A percentile compares a stretch with the other conserved stretches of the same genome.
These are phyloP conservation scores for Agriopis aurantiaria DNA, from an alignment of 2,888 invertebrate genomes.

Conservation along the genomic window DNA sequence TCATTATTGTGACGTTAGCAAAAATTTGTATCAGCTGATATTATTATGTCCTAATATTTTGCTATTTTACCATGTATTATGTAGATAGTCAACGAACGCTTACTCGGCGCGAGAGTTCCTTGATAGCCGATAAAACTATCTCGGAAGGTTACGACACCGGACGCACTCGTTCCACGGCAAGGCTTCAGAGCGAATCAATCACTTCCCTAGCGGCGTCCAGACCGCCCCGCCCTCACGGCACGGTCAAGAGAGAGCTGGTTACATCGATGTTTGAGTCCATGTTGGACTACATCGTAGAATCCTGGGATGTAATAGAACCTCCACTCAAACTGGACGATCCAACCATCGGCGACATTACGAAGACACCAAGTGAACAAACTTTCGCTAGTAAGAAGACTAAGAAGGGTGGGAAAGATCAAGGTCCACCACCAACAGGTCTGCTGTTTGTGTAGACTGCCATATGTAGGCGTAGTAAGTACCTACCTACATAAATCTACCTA, in stretches of 20 bases:
- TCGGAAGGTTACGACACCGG: slow-evolving; percentile 47
- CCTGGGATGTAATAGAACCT: slow-evolving; percentile 68
- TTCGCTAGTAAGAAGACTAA: slow-evolving; percentile 64
- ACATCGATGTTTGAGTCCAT: slow-evolving; percentile 75
- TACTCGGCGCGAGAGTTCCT: slow-evolving; percentile 75
- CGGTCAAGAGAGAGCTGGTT: slow-evolving; percentile 70
- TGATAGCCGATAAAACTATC: slow-evolving; percentile 52
- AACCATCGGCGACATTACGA: slow-evolving; percentile 52
- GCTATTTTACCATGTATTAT: slow-evolving; percentile 64
- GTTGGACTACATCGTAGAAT: slow-evolving; percentile 70
- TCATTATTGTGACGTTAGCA: too few species aligned
- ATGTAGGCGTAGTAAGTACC: neutral
- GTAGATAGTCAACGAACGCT: slow-evolving; percentile 71
- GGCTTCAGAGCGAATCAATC: slow-evolving; percentile 56
- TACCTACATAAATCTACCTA: neutral
- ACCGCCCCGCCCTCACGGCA: slow-evolving; percentile 58
- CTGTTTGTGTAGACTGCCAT: neutral
- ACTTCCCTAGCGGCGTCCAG: slow-evolving; percentile 46
- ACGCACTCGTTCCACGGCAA: slow-evolving; percentile 53
- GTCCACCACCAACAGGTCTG: slow-evolving; percentile 6
- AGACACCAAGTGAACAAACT: slow-evolving; percentile 63
- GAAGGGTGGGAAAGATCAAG: slow-evolving; percentile 6
- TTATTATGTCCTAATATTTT: neutral
- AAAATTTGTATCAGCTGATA: neutral
- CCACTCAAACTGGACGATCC: slow-evolving; percentile 55